Evolutionary conservation across 2,888 invertebrate genomes (phyloP).

Genomic region (Zelleria hepariella): DNA sequence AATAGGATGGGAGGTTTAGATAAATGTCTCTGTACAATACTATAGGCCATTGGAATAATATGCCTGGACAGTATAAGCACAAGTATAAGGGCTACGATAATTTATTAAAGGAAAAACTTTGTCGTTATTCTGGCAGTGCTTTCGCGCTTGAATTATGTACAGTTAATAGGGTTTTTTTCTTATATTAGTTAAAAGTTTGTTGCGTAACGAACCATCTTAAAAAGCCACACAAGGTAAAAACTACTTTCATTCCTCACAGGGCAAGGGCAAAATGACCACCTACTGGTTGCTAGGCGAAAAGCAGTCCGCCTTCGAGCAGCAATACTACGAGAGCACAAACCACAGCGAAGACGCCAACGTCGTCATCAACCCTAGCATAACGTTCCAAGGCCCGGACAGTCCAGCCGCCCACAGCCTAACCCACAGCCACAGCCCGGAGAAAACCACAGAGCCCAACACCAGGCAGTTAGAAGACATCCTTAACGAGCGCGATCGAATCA

Average conservation of each 20-base stretch:
- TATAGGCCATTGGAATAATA: no score
- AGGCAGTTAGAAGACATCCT: conserved; percentile 36
- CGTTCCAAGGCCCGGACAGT: conserved; percentile 64
- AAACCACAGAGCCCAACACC: conserved; percentile 32
- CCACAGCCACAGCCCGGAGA: conserved; percentile 52
- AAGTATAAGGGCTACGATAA: no score
- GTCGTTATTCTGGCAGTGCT: no score
- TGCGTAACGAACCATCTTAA: no score
- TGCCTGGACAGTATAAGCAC: no score
- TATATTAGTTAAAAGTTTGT: no score
- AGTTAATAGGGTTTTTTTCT: no score
- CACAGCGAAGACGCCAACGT: conserved; percentile 23
- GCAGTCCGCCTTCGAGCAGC: conserved; percentile 20
- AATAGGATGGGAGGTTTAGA: no score
- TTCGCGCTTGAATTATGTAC: no score
- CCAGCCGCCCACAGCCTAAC: conserved; percentile 57
- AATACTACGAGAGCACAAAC: conserved; percentile 21
- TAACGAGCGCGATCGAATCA: conserved; percentile 54
- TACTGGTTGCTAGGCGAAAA: conserved; percentile 89
- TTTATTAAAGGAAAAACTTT: no score
- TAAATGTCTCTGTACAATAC: no score
- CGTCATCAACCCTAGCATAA: conserved; percentile 51
- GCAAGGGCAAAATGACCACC: conserved; percentile 90
- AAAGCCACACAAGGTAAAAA: not conserved
- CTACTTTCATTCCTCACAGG: conserved; percentile 56